Evolutionary conservation across 2,888 invertebrate species (phyloP).

Genomic region (Nephrotoma appendiculata): DNA sequence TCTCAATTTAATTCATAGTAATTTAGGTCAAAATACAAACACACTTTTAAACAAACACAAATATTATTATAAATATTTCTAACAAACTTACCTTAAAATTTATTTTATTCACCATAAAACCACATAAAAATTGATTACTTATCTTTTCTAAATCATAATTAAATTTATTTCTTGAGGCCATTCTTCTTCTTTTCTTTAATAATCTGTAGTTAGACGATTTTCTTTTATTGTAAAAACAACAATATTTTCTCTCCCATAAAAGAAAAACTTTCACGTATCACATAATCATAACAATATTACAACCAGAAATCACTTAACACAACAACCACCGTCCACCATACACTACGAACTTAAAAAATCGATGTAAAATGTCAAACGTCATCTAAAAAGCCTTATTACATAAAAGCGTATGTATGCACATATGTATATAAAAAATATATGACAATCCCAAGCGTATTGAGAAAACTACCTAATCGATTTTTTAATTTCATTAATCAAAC

Average conservation of each 20-base stretch:
- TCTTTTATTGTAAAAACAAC: not conserved
- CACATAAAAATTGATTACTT: constrained; percentile 22
- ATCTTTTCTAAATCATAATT: constrained; percentile 2
- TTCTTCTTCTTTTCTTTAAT: not conserved
- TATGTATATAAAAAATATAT: not conserved
- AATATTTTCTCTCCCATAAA: not conserved
- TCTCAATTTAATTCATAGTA: not conserved
- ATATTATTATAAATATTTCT: not conserved
- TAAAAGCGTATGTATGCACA: not conserved
- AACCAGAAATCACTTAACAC: not conserved
- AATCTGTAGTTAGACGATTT: not conserved
- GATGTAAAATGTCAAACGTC: not conserved
- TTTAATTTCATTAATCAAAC: not conserved
- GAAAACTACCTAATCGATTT: not conserved
- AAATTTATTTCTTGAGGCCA: not conserved
- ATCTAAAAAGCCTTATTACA: not conserved
- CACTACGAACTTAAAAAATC: not conserved
- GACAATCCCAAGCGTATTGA: not conserved
- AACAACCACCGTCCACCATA: not conserved
- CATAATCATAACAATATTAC: not conserved
- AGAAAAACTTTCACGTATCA: not conserved
- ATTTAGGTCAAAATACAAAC: not conserved
- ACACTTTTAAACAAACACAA: not conserved
- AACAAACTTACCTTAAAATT: constrained; percentile 13
- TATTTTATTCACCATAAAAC: constrained; percentile 23